Conservation (phyloP, 2,113 vertebrate species). For the Shinisaurus crocodilurus region DNA sequence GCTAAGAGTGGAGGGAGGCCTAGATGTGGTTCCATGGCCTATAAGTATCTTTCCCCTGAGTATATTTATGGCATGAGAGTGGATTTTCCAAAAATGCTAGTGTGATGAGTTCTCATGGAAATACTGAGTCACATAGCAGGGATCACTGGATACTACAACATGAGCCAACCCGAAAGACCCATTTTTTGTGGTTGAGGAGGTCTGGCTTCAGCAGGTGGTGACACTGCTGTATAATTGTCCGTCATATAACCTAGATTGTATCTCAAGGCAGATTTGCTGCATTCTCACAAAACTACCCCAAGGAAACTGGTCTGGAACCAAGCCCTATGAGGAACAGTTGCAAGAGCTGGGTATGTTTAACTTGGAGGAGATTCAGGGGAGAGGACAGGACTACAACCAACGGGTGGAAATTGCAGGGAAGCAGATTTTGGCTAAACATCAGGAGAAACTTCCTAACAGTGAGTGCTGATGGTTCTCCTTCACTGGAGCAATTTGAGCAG, state of each 20-base stretch:
- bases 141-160: not conserved
- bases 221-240: not conserved
- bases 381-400: too few relatives aligned
- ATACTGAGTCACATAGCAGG: not conserved
- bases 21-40: not conserved
- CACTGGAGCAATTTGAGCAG: too few relatives aligned
- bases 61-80: not conserved
- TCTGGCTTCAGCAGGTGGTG: not conserved
- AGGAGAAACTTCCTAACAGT: too few relatives aligned
- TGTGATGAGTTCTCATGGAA: not conserved
- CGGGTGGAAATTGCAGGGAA: too few relatives aligned
- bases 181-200: not conserved
- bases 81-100: not conserved
- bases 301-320: too few relatives aligned
- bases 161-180: not conserved
- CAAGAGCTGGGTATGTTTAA: too few relatives aligned
- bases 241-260: not conserved
- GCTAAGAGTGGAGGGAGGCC: not conserved
- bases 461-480: too few relatives aligned
- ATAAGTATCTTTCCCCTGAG: not conserved
- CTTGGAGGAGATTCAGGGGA: too few relatives aligned
- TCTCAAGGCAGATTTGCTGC: not conserved
- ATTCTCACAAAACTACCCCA: not conserved
- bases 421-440: too few relatives aligned
- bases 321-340: too few relatives aligned